phyloP scores from a whole-genome alignment of 2,113 vertebrate species.

The Tragelaphus strepsiceros region DNA sequence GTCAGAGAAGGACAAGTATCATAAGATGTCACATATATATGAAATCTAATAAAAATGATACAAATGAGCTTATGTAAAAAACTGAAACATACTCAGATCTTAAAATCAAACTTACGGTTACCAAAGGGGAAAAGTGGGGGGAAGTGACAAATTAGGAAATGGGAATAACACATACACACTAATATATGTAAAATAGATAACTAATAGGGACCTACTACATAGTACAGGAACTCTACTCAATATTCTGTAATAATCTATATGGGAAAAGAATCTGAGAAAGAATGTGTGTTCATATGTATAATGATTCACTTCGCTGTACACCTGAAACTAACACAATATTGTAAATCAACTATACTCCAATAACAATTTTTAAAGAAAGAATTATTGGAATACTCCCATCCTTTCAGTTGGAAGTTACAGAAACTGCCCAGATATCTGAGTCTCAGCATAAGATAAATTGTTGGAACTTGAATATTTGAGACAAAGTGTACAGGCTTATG shows the following conservation, averaged over 20 bases:
- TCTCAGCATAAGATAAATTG: not conserved
- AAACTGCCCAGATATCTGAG: not conserved
- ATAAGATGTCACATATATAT: too few relatives aligned
- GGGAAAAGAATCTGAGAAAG: not conserved
- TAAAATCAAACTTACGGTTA: not conserved
- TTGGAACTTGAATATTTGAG: not conserved
- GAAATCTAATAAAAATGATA: too few relatives aligned
- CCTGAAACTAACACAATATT: not conserved
- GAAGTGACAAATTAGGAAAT: not conserved
- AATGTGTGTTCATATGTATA: not conserved
- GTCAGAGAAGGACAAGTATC: not conserved
- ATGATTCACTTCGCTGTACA: not conserved
- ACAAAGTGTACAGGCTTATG: not conserved
- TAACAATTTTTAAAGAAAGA: not conserved
- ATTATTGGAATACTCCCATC: not conserved
- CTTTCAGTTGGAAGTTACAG: not conserved
- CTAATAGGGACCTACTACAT: not conserved
- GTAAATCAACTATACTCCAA: not conserved
- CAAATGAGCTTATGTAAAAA: not conserved
- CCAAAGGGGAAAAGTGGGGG: not conserved
- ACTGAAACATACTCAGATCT: not conserved
- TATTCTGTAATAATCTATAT: not conserved
- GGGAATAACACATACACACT: not conserved
- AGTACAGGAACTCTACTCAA: not conserved
- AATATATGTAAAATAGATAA: not conserved